Evolutionary conservation across 1,140 invertebrate genomes (phyloP).

Genomic region (Drosophila nebulosa): DNA sequence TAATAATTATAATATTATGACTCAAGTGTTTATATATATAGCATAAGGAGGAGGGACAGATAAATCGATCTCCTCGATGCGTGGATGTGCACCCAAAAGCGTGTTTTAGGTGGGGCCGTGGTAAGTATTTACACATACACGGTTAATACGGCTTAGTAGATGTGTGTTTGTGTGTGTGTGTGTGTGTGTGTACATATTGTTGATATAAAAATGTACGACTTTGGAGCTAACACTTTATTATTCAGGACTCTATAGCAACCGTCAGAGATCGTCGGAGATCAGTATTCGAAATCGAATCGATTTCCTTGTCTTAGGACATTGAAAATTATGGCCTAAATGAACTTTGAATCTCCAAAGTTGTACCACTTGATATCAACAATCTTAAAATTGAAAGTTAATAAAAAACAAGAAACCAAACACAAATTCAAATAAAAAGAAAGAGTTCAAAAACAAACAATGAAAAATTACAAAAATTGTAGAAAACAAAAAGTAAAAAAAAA

Average conservation of each 20-base stretch:
- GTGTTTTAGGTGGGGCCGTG: constrained; percentile 2
- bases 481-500: constrained; percentile 49
- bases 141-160: constrained; percentile 14
- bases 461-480: not conserved
- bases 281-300: too few species aligned
- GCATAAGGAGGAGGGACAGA: not conserved
- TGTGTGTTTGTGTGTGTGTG: not conserved
- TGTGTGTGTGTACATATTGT: not conserved
- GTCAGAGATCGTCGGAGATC: too few species aligned
- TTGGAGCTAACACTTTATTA: not conserved
- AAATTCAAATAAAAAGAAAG: constrained; percentile 30
- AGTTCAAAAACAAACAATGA: not conserved
- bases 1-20: not conserved
- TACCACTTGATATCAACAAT: not conserved
- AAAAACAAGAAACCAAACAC: not conserved
- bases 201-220: not conserved
- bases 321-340: too few species aligned
- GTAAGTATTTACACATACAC: constrained; percentile 20
- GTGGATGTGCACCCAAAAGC: constrained; percentile 16
- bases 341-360: not conserved
- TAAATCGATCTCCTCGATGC: not conserved
- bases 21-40: not conserved
- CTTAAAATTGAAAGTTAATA: not conserved
- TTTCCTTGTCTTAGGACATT: too few species aligned
- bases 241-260: too few species aligned